Percentiles rank a stretch among this genome's conserved stretches.
Evolutionary conservation across 1,140 invertebrate genomes (phyloP).

Genomic region (Drosophila watanabei): DNA sequence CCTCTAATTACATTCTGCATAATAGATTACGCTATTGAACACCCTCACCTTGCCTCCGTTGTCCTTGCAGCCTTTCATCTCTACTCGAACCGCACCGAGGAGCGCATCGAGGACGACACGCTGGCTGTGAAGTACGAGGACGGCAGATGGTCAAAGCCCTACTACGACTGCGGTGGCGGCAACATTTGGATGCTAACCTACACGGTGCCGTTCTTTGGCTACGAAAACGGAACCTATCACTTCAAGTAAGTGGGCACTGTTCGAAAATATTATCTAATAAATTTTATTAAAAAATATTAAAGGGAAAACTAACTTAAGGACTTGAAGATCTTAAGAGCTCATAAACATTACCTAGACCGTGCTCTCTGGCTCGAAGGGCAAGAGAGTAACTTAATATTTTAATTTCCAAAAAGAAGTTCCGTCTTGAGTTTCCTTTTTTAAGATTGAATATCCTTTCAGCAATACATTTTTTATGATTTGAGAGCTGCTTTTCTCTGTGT

Average conservation of each 20-base stretch:
- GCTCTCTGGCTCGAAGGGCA: neutral
- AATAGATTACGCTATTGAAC: slow-evolving; percentile 51
- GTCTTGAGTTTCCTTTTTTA: neutral
- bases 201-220: slow-evolving; percentile 97
- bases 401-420: too few relatives aligned
- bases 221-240: slow-evolving; percentile 93
- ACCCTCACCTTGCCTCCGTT: slow-evolving; percentile 2
- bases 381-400: too few relatives aligned
- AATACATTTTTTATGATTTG: neutral
- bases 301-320: neutral
- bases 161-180: slow-evolving; percentile 97
- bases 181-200: slow-evolving; percentile 99
- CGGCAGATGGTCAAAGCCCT: slow-evolving; percentile 97
- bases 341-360: neutral
- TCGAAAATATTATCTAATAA: neutral
- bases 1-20: slow-evolving; percentile 55
- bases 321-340: neutral
- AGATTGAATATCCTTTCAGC: neutral
- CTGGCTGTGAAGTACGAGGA: slow-evolving; percentile 95
- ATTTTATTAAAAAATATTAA: too few relatives aligned
- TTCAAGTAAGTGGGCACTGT: slow-evolving; percentile 93
- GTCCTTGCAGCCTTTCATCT: slow-evolving; percentile 92
- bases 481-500: neutral
- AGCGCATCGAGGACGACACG: slow-evolving; percentile 92
- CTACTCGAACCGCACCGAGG: slow-evolving; percentile 90